Percentiles rank a stretch among this genome's conserved stretches.
phyloP scores from a whole-genome alignment of 92 coral and sea anemone genomes.

The Porites evermanni region DNA sequence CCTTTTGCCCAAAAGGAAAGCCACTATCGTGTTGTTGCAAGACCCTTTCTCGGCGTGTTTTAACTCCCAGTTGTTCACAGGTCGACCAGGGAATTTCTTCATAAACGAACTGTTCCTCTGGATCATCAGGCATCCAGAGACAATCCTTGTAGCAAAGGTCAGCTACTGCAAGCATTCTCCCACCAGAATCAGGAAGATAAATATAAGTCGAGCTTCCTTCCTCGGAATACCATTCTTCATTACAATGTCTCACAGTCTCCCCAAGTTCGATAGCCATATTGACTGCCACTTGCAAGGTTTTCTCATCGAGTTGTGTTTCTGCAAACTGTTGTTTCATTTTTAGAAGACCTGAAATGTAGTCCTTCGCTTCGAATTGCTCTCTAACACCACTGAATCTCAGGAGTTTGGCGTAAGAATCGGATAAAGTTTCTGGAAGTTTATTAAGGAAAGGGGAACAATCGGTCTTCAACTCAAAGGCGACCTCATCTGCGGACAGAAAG shows the following conservation, averaged over 20 bases:
- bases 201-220: slow-evolving; percentile 12
- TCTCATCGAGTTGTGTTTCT: not conserved
- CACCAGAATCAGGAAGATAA: slow-evolving; percentile 64
- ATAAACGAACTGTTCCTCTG: not conserved
- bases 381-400: slow-evolving; percentile 56
- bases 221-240: not conserved
- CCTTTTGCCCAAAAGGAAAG: slow-evolving; percentile 82
- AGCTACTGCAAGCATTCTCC: slow-evolving; percentile 27
- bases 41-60: slow-evolving; percentile 67
- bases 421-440: slow-evolving; percentile 36
- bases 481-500: slow-evolving; percentile 49
- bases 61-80: slow-evolving; percentile 53
- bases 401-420: slow-evolving; percentile 26
- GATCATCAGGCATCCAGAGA: slow-evolving; percentile 73
- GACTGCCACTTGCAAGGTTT: not conserved
- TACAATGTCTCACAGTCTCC: not conserved
- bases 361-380: slow-evolving; percentile 53
- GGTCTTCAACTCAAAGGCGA: slow-evolving; percentile 43
- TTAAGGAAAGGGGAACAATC: slow-evolving; percentile 62
- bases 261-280: slow-evolving; percentile 17
- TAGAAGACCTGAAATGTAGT: slow-evolving; percentile 47
- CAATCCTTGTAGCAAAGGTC: slow-evolving; percentile 76
- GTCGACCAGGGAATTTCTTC: slow-evolving; percentile 31
- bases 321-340: slow-evolving; percentile 6
- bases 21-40: slow-evolving; percentile 40